Conservation (phyloP, 1,140 invertebrate species). For the Propsilocerus akamusi region DNA sequence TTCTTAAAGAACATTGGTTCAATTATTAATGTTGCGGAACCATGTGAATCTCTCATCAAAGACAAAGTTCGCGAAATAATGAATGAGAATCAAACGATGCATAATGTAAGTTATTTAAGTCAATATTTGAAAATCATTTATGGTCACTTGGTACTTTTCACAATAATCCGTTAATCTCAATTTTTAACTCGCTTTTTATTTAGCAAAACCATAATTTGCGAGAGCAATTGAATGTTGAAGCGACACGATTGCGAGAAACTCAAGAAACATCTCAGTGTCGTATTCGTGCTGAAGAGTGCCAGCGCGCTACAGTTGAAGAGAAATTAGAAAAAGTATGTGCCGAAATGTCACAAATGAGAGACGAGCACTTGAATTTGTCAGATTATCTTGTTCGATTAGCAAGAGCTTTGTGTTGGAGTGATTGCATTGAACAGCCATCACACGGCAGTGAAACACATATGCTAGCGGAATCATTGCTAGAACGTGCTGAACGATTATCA, state of each 20-base stretch:
- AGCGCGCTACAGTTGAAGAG: conserved; percentile 40
- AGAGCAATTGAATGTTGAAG: conserved; percentile 43
- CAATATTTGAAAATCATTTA: background rate
- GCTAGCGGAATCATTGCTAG: conserved; percentile 55
- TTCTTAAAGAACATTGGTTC: conserved; percentile 17
- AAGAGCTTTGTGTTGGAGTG: conserved; percentile 26
- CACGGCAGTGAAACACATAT: conserved; percentile 58
- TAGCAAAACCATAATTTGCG: conserved; percentile 49
- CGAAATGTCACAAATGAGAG: conserved; percentile 33
- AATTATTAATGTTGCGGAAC: conserved; percentile 29
- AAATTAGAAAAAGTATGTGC: conserved; percentile 50
- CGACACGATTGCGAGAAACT: conserved; percentile 38
- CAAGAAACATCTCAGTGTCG: conserved; percentile 38
- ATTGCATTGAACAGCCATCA: conserved; percentile 23
- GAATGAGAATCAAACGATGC: conserved; percentile 53
- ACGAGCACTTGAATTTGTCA: conserved; percentile 18
- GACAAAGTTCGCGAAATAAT: conserved; percentile 54
- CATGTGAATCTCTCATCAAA: conserved; percentile 52
- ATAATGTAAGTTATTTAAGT: conserved; percentile 31
- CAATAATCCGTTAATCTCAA: conserved; percentile 2
- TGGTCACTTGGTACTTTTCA: background rate
- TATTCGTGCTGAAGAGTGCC: conserved; percentile 44
- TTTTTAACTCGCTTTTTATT: conserved; percentile 6
- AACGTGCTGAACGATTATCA: conserved; percentile 52
- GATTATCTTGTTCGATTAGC: conserved; percentile 40